Evolutionary conservation across 2,113 vertebrate species (phyloP).

Genomic region (Hypocryptadius cinnamomeus): DNA sequence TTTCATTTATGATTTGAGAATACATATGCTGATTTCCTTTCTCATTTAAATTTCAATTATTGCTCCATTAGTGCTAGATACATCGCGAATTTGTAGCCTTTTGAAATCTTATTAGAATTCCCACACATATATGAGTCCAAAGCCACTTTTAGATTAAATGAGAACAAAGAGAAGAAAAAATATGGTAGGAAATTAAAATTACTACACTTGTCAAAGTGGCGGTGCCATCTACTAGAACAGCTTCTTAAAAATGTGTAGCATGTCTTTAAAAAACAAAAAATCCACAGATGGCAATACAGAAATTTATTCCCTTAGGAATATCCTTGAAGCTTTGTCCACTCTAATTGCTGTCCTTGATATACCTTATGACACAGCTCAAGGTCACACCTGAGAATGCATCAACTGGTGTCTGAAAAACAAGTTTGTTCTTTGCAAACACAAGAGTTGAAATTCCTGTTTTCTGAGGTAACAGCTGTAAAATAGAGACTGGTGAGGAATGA

Average conservation of each 20-base stretch:
- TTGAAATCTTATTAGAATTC: conserved; percentile 12
- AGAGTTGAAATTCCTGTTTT: background rate
- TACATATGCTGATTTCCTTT: background rate
- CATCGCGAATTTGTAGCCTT: background rate
- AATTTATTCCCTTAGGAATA: background rate
- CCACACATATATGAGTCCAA: background rate
- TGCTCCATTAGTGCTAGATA: background rate
- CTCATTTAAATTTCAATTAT: conserved; percentile 25
- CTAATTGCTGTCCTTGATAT: background rate
- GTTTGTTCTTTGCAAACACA: background rate
- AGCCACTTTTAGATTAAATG: background rate
- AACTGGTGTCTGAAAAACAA: background rate
- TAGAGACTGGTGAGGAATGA: background rate
- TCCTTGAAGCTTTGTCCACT: background rate
- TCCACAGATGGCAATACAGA: background rate
- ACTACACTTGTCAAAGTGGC: background rate
- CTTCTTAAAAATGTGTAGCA: background rate
- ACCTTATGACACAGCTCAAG: background rate
- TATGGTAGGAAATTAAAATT: background rate
- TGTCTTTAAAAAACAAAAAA: background rate
- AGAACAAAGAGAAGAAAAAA: background rate
- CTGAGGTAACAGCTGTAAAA: background rate
- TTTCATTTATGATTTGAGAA: conserved; percentile 15
- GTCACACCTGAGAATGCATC: background rate
- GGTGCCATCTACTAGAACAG: background rate